A percentile compares a stretch with the other conserved stretches of the same genome.
Conservation (phyloP, 2,797 vertebrate species). For the Ctenochaetus hawaiiensis region DNA sequence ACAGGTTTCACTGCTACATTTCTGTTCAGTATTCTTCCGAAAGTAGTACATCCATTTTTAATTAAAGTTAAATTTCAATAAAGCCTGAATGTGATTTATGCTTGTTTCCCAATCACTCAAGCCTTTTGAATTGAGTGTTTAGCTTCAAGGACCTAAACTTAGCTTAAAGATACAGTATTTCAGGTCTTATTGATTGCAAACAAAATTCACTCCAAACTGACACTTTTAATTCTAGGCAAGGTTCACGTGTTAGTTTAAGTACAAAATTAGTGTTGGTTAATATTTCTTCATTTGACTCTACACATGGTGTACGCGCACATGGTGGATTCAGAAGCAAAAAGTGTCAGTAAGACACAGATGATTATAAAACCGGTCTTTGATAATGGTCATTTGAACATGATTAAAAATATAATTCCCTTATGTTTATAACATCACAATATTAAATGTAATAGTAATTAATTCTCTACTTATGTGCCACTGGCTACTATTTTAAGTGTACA, state of each 20-base stretch:
- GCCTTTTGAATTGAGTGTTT: not conserved
- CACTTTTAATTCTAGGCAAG: not conserved
- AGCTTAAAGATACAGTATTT: not conserved
- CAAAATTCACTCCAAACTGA: not conserved
- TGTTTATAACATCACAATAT: constrained; percentile 1
- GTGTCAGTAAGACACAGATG: not conserved
- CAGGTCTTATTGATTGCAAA: not conserved
- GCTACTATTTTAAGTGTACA: not conserved
- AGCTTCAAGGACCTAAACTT: not conserved
- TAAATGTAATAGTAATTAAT: constrained; percentile 4
- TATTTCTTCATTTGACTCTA: not conserved
- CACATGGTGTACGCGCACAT: too few species aligned
- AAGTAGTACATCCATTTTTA: not conserved
- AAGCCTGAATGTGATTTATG: not conserved
- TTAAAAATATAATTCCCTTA: not conserved
- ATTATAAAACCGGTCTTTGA: not conserved
- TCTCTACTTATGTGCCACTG: not conserved
- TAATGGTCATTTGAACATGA: not conserved
- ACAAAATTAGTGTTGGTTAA: not conserved
- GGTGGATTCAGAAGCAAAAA: not conserved
- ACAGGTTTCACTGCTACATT: constrained; percentile 32
- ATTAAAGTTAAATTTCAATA: constrained; percentile 25
- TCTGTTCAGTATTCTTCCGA: not conserved
- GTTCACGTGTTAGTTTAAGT: not conserved
- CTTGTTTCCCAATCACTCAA: not conserved